A percentile compares a stretch with the other conserved stretches of the same genome.
Evolutionary conservation across 2,113 vertebrate genomes (phyloP).

Genomic region (Clarias gariepinus): DNA sequence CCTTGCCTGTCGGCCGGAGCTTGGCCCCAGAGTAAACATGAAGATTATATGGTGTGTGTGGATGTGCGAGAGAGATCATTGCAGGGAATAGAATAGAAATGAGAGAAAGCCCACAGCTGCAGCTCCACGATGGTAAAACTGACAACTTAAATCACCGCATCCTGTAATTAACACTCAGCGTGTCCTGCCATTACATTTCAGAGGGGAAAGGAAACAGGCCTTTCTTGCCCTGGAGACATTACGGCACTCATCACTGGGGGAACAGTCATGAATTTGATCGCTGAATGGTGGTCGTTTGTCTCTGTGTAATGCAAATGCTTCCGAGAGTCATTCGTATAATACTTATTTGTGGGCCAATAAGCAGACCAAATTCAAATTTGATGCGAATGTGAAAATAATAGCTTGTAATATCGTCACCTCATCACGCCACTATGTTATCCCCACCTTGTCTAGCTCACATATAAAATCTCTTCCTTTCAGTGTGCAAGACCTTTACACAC

Average conservation of each 20-base stretch:
- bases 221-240: slow-evolving; percentile 37
- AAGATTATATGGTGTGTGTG: slow-evolving; percentile 42
- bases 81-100: slow-evolving; percentile 22
- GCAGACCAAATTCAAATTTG: neutral
- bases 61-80: slow-evolving; percentile 28
- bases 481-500: slow-evolving; percentile 4
- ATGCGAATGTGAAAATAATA: neutral
- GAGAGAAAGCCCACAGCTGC: slow-evolving; percentile 32
- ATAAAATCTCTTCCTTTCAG: slow-evolving; percentile 8
- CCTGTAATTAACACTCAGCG: slow-evolving; percentile 47
- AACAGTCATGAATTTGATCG: slow-evolving; percentile 27
- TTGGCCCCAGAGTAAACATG: slow-evolving; percentile 40
- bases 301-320: slow-evolving; percentile 9
- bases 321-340: neutral
- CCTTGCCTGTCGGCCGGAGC: slow-evolving; percentile 38
- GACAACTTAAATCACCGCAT: slow-evolving; percentile 49
- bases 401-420: slow-evolving; percentile 2
- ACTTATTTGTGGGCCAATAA: neutral
- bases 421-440: neutral
- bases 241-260: slow-evolving; percentile 36
- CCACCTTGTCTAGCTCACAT: neutral
- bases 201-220: slow-evolving; percentile 27
- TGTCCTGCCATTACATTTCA: slow-evolving; percentile 35
- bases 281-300: slow-evolving; percentile 26
- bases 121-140: slow-evolving; percentile 41